A percentile compares a stretch with the other conserved stretches of the same genome.
Evolutionary conservation across 2,113 vertebrate species (phyloP).

Genomic region (Pandion haliaetus): DNA sequence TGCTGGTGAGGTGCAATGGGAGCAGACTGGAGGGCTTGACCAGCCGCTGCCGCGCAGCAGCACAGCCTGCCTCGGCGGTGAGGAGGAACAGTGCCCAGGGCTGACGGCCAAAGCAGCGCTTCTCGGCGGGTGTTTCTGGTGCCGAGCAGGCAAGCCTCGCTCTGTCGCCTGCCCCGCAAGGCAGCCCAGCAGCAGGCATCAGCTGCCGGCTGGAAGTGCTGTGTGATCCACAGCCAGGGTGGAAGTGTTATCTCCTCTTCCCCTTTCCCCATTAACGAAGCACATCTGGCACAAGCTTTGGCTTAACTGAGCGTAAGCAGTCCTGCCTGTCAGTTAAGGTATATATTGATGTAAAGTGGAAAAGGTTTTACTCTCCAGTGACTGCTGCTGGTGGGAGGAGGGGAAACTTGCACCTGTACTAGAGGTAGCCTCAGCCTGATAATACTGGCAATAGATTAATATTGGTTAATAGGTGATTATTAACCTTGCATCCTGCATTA

Average conservation of each 20-base stretch:
- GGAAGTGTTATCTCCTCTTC: too few species aligned
- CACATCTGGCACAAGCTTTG: background rate
- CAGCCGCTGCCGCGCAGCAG: background rate
- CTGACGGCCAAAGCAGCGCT: fast-evolving
- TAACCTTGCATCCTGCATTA: background rate
- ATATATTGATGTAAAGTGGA: too few species aligned
- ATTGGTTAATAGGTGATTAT: background rate
- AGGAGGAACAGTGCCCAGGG: background rate
- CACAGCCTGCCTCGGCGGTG: fast-evolving
- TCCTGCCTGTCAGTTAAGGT: background rate
- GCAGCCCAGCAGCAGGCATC: background rate
- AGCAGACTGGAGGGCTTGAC: background rate
- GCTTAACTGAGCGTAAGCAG: background rate
- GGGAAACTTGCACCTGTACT: background rate
- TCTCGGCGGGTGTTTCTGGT: background rate
- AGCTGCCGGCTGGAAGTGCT: background rate
- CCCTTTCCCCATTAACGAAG: background rate
- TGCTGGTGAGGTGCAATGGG: background rate
- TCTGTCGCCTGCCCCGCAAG: fast-evolving
- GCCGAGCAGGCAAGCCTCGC: background rate
- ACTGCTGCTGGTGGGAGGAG: background rate
- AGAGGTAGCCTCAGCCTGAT: background rate
- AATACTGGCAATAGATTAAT: fast-evolving
- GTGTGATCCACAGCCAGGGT: fast-evolving
- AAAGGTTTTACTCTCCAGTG: background rate